Evolutionary conservation across 2,888 invertebrate species (phyloP), one percentile per base, ranked within the genome.

Genomic region (Stenodema calcarata): DNA sequence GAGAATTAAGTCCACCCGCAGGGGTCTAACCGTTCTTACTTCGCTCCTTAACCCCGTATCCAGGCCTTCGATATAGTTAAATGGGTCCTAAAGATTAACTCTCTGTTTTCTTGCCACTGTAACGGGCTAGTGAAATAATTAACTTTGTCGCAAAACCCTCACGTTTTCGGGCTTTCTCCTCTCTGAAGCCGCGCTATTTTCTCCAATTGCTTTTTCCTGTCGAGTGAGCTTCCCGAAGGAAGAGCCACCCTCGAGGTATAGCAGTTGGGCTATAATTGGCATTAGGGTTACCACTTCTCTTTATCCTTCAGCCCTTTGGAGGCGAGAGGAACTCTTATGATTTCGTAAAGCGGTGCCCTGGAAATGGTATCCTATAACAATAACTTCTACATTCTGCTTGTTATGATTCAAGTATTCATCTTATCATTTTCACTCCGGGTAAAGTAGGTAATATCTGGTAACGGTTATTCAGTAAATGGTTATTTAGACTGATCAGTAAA

Each of bases 81-180:
- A 84, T 44, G 75, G 84, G n/a, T 70, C 44, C 84, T 70, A 75
- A 70, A 73, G 73, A 84, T 84, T 73, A 73, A 84, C 73, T 69
- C 69, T n/a, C 30, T 69, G 69, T 42, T 69, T 82, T 69, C 62
- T 69, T 82, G 23, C 41, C 42, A 69, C 69, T 42, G 23, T 30
- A 69, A 82, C 62, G 62, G 82, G 41, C 82, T 82, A 62, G 69
- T 41, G 82, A 82, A 82, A 82, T 82, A 82, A 82, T 82, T 82
- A 82, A 82, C 82, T 82, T 82, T 82, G 82, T 82, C 82, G 69
- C 82, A 82, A 69, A 82, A 69, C 82, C 82, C 82, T 82, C 82
- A 82, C 82, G 82, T 82, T 82, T 69, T 42, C 62, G 41, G n/a
- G 62, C 44, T 30, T 18, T 30, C 80, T 30, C 27, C 80, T 54